Base-by-base conservation (phyloP, 2,113 vertebrate genomes). In the Alethe castanea region DNA sequence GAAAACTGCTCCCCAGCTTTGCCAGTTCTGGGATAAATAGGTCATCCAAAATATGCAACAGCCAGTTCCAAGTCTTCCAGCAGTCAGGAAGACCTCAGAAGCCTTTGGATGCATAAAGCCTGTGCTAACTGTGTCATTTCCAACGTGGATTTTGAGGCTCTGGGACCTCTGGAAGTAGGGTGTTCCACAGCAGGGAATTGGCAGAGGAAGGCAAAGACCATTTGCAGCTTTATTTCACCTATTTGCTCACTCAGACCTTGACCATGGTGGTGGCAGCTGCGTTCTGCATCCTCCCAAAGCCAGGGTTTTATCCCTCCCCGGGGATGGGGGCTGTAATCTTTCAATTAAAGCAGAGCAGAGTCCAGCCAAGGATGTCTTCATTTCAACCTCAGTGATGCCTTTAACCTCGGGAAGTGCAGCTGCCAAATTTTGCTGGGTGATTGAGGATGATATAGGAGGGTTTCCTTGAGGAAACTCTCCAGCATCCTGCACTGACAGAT, bases 1-100 rank as follows among this genome's bases (percentile, higher is more conserved):
- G 81, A 88, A 88, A 94, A 65, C 23, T 6, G 53, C 57, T 86
- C 60, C 72, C 5, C 11, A 56, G 69, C 79, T 73, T 38, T 94
- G 93, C 95, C 94, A 97, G 25, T 50, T 94, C 72, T 70, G 81
- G 94, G 84, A 95, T 87, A 95, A 94, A 92, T 90, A 94, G 94
- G 92, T 91, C 95, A 94, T 95, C 94, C 95, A 96, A 96, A 95
- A 88, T 71, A 95, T 47, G 89, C 89, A 95, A 81, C 72, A 95
- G 38, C 52, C 47, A 45, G 70, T 74, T 94, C 92, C 94, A 96
- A 95, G 81, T 52, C 66, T 81, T 71, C 47, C 44, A 96, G 72
- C 91, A 80, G 70, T 56, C 35, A 5, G 85, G 81, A 76, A 79
- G 81, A 67, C 61, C 92, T 95, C 78, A 59, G 69, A 53, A 85